Evolutionary conservation across 2,113 vertebrate genomes (phyloP).

Genomic region (Rhodinocichla rosea): DNA sequence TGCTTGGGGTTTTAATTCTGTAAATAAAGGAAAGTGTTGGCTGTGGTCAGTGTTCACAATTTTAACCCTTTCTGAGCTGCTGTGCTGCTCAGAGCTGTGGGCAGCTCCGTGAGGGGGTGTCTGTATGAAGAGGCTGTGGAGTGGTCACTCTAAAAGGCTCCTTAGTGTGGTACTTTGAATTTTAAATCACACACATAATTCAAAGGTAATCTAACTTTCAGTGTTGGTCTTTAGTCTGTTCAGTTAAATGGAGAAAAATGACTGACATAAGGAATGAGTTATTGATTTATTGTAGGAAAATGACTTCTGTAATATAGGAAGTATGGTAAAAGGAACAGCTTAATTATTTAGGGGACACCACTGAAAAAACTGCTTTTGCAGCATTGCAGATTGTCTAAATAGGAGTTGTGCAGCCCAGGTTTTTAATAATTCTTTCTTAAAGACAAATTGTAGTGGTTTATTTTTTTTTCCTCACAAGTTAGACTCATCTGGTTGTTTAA

Average conservation of each 20-base stretch:
- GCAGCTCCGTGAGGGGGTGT: slow-evolving; percentile 68
- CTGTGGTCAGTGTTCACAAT: background rate
- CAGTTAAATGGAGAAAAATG: slow-evolving; percentile 83
- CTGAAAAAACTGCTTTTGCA: slow-evolving; percentile 75
- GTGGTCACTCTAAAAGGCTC: slow-evolving; percentile 83
- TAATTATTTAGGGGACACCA: slow-evolving; percentile 81
- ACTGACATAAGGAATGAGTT: slow-evolving; percentile 78
- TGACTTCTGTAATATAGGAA: slow-evolving; percentile 80
- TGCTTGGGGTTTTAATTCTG: slow-evolving; percentile 11
- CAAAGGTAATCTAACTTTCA: slow-evolving; percentile 91
- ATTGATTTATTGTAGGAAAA: slow-evolving; percentile 79
- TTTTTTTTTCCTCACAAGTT: background rate
- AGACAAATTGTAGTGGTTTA: slow-evolving; percentile 15
- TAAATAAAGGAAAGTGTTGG: background rate
- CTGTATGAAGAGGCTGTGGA: slow-evolving; percentile 75
- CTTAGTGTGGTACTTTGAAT: slow-evolving; percentile 91
- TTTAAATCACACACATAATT: slow-evolving; percentile 95
- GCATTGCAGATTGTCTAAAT: slow-evolving; percentile 67
- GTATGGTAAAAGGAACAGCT: slow-evolving; percentile 80
- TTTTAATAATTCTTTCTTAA: slow-evolving; percentile 51
- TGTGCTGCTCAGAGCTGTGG: slow-evolving; percentile 51
- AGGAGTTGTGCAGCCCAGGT: slow-evolving; percentile 4
- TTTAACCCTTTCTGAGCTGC: slow-evolving; percentile 51
- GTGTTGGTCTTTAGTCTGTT: slow-evolving; percentile 76
- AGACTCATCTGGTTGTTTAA: background rate